These are phyloP conservation scores for Dendronephthya gigantea DNA, from an alignment of 64 coral and sea anemone genomes.

Conservation along the genomic window DNA sequence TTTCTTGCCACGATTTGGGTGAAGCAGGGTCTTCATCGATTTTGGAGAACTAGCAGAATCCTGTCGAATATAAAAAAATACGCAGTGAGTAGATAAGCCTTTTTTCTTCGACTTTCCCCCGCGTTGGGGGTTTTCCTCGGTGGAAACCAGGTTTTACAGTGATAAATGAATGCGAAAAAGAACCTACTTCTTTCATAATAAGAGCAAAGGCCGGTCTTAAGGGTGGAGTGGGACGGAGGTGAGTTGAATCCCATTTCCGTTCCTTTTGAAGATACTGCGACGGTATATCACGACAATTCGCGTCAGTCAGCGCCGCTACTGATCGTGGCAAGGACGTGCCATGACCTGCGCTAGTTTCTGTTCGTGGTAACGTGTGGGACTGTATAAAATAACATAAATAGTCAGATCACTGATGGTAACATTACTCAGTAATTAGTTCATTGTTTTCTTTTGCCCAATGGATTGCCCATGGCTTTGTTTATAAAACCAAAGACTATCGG, in stretches of 20 bases:
- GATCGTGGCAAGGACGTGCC: conserved; percentile 73
- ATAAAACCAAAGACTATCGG: too few species aligned
- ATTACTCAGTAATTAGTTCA: background rate
- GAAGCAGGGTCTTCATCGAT: background rate
- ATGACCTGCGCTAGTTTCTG: background rate
- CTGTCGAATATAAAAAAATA: background rate
- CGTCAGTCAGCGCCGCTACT: conserved; percentile 48
- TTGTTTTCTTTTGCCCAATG: background rate
- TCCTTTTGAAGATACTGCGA: conserved; percentile 54
- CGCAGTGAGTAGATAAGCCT: background rate
- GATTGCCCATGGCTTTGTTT: too few species aligned
- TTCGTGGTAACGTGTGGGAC: background rate
- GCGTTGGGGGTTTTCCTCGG: too few species aligned
- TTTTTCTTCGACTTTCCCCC: too few species aligned
- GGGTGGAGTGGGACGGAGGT: conserved; percentile 77
- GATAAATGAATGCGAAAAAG: too few species aligned
- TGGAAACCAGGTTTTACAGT: too few species aligned
- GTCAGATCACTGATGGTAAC: background rate
- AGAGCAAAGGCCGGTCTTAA: conserved; percentile 86
- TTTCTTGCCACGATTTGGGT: background rate
- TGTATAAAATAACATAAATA: background rate
- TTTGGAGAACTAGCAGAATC: conserved; percentile 3
- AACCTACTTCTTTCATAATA: conserved; percentile 75
- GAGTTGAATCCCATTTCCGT: conserved; percentile 70
- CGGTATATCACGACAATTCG: conserved; percentile 44